Base-by-base conservation (phyloP, 2,113 vertebrate species). In the Rhea pennata region DNA sequence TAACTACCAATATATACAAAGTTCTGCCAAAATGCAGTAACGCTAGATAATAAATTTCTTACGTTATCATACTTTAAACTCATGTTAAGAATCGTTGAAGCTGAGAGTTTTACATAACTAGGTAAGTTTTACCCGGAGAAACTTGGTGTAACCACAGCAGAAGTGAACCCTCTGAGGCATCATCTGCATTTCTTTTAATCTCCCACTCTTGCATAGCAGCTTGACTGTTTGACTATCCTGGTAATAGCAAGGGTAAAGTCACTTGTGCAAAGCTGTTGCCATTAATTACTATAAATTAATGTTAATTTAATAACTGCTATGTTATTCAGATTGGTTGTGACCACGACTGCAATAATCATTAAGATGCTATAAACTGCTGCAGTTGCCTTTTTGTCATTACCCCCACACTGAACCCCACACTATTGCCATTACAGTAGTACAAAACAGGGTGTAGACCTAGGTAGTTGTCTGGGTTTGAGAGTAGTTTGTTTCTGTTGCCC, bases 321-420 rank as follows among this genome's bases (percentile, higher is more conserved):
- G 13, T 9, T 70, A 24, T 19, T 88, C 44, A 61, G 61, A 84
- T 80, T 62, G 36, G 2, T 31, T 36, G 5, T 46, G n/a, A 79
- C 10, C 9, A 83, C 29, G 71, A 76, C 6, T 44, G 12, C 50
- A 51, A 13, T 69, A 59, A 61, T 14, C 1, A 0, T 51, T 61
- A 15, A 56, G 93, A 87, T 17, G 4, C 23, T 69, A 20, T 14
- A 15, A 0, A 2, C 29, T 76, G 15, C 42, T 69, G 6, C 23
- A 46, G 0, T 2, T 50, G 6, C 4, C 15, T 61, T 86, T 88
- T 40, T 29, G 6, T 3, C 2, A 8, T 53, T 76, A 15, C 15
- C 24, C 2, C 17, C 64, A 29, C 42, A 72, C 53, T 0, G 0
- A 72, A 36, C 42, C 46, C 5, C 33, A 33, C 40, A 33, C 40